Percentiles rank a stretch among this genome's conserved stretches.
Conservation (phyloP, 2,113 vertebrate genomes). For the human region GRCh38 chr6:124605001-124605500, state of each 20-base stretch:
- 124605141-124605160: background rate
- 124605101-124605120: constrained; percentile 34
- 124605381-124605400: background rate
- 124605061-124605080: background rate
- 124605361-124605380: background rate
- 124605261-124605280: background rate
- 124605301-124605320: background rate
- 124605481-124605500: constrained; percentile 62
- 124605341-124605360: background rate
- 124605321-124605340: background rate
- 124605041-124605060: background rate
- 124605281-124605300: background rate
- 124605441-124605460: background rate
- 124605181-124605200: constrained; percentile 7
- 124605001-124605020: constrained; percentile 41
- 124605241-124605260: background rate
- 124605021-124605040: background rate
- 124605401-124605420: constrained; percentile 8
- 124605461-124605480: constrained; percentile 48
- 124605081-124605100: background rate
- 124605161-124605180: background rate
- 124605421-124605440: background rate
- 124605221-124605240: background rate
- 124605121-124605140: background rate
- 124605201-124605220: background rate